These are phyloP conservation scores for Holcopasites calliopsidis DNA, from an alignment of 1,140 invertebrate genomes.

Conservation along the genomic window DNA sequence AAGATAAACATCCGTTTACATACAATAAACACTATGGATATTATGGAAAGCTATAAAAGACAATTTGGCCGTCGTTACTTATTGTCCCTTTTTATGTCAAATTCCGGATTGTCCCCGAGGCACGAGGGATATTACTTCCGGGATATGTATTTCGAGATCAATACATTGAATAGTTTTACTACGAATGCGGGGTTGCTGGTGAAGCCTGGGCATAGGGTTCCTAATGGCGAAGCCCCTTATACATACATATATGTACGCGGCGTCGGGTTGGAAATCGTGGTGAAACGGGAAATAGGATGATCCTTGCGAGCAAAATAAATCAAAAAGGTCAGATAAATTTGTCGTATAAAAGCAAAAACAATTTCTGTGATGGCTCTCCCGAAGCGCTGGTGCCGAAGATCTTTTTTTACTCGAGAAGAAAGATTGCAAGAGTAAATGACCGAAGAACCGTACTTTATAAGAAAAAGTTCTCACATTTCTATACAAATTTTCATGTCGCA, in stretches of 20 bases:
- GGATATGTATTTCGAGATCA: background rate
- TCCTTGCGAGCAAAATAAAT: background rate
- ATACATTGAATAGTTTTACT: slow-evolving; percentile 2
- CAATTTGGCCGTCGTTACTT: background rate
- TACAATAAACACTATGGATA: background rate
- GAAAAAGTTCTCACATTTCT: too few relatives aligned
- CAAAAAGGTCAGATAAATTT: too few relatives aligned
- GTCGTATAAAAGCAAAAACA: too few relatives aligned
- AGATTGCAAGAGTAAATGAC: too few relatives aligned
- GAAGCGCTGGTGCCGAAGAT: too few relatives aligned
- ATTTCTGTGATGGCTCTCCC: too few relatives aligned
- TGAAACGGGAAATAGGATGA: background rate
- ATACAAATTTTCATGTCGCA: too few relatives aligned
- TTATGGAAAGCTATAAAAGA: background rate
- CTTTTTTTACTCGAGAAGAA: too few relatives aligned
- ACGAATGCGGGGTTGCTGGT: background rate
- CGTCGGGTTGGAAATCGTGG: too few relatives aligned
- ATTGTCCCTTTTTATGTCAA: background rate
- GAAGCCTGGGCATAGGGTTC: background rate
- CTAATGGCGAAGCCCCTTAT: too few relatives aligned
- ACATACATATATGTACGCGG: too few relatives aligned
- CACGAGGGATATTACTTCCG: background rate
- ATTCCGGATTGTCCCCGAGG: background rate
- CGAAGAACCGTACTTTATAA: too few relatives aligned
- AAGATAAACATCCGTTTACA: background rate